Conservation (phyloP, 2,888 invertebrate species). For the Drosophila diplacantha region DNA sequence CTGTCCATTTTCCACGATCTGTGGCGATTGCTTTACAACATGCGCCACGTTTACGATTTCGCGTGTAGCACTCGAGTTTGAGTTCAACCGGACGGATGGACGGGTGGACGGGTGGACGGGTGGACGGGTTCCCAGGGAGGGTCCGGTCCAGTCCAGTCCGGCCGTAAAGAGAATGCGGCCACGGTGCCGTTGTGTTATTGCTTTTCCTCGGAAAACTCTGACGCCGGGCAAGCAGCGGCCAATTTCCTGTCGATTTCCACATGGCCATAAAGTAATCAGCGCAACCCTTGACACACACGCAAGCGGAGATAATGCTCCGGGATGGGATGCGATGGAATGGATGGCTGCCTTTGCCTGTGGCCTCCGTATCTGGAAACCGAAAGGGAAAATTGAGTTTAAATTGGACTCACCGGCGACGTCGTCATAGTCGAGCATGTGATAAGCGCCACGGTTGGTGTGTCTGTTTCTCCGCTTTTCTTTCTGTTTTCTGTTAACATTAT, state of each 20-base stretch:
- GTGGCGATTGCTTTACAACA: conserved; percentile 59
- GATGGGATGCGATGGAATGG: background rate
- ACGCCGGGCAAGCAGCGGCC: conserved; percentile 14
- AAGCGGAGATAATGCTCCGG: conserved; percentile 21
- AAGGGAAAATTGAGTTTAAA: conserved; percentile 44
- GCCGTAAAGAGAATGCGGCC: conserved; percentile 44
- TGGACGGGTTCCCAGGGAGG: conserved; percentile 1
- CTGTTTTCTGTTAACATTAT: background rate
- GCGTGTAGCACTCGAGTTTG: conserved; percentile 39
- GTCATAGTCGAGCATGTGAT: conserved; percentile 16
- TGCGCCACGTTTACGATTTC: conserved; percentile 67
- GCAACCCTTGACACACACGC: conserved; percentile 65
- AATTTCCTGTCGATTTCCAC: conserved; percentile 68
- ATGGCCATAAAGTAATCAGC: conserved; percentile 70
- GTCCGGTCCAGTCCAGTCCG: background rate
- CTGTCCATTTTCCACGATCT: conserved; percentile 10
- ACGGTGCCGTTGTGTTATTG: conserved; percentile 19
- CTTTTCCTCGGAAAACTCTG: conserved; percentile 31
- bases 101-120: background rate
- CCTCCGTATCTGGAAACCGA: conserved; percentile 13
- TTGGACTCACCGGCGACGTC: conserved; percentile 33
- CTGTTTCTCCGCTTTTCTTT: conserved; percentile 13
- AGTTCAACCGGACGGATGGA: conserved; percentile 1
- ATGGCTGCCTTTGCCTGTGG: conserved; percentile 10
- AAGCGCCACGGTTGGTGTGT: conserved; percentile 24